Base-by-base conservation (phyloP, 1,140 invertebrate species). In the Scaptomyza pallida region DNA sequence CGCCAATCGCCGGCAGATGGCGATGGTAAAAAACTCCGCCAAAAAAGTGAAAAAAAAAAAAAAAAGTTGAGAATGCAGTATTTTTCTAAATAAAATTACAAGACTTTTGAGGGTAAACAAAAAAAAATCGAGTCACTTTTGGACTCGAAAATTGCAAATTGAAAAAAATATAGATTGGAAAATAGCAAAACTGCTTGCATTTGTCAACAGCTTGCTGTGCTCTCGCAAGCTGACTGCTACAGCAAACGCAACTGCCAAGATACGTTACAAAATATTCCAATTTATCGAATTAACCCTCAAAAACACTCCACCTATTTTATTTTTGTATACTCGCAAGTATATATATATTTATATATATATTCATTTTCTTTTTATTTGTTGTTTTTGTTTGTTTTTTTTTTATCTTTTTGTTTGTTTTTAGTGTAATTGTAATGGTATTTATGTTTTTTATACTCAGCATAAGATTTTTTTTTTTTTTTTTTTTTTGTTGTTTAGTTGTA, bases 381-480 rank as follows among this genome's bases (percentile, higher is more conserved):
- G n/a, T n/a, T n/a, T n/a, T n/a, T n/a, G n/a, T n/a, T n/a, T n/a
- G n/a, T n/a, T 80, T 77, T 77, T 86, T 69, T 85, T 55, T 21
- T 64, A 52, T 55, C 43, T 55, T 54, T 16, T 23, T 51, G 51
- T 50, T 33, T 26, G 15, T 68, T 23, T 61, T 80, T 78, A 75
- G 73, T 73, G 73, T 71, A 64, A 64, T 72, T 68, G 47, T 68
- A 62, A 59, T 81, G 79, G 79, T 86, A 88, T 75, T 78, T 81
- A 81, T 86, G 75, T 80, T 77, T 86, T 81, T 86, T 81, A 81
- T 82, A 78, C 82, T 86, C 82, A 81, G 81, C 81, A 86, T 86
- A 86, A 86, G 82, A 86, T 88, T 86, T 85, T 30, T 1, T 30
- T 86, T 85, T 21, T 26, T 26, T n/a, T n/a, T 88, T 86, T 85